Conservation (phyloP, 2,113 vertebrate species). For the Cynocephalus volans region DNA sequence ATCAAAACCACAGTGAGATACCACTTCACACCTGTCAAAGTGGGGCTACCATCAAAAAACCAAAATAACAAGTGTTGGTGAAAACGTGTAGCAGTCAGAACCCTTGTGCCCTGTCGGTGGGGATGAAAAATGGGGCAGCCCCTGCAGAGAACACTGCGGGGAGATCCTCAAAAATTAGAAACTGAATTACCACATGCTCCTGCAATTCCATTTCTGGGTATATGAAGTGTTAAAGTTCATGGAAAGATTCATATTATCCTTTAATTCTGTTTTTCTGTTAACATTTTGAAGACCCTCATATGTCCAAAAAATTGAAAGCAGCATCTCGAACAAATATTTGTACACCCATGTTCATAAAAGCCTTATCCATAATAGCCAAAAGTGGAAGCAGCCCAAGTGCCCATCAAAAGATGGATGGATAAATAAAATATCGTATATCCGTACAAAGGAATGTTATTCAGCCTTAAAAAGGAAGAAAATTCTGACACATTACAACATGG, state of each 20-base stretch:
- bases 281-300: too few species aligned
- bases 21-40: too few species aligned
- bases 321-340: background rate
- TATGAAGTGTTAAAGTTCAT: too few species aligned
- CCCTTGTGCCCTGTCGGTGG: rapidly evolving
- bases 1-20: background rate
- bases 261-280: too few species aligned
- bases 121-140: background rate
- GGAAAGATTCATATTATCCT: too few species aligned
- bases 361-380: background rate
- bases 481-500: rapidly evolving
- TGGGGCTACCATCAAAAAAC: background rate
- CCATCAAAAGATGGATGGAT: background rate
- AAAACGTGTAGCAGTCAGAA: too few species aligned
- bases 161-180: background rate
- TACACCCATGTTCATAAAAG: background rate
- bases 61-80: rapidly evolving
- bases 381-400: too few species aligned
- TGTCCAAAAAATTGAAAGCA: background rate
- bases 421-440: background rate
- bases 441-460: background rate
- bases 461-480: background rate
- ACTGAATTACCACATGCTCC: rapidly evolving
- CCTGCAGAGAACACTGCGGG: background rate
- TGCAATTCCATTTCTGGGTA: background rate